Evolutionary conservation across 2,888 invertebrate genomes (phyloP), one percentile per base, ranked within the genome.

Genomic region (Thelaira solivaga): DNA sequence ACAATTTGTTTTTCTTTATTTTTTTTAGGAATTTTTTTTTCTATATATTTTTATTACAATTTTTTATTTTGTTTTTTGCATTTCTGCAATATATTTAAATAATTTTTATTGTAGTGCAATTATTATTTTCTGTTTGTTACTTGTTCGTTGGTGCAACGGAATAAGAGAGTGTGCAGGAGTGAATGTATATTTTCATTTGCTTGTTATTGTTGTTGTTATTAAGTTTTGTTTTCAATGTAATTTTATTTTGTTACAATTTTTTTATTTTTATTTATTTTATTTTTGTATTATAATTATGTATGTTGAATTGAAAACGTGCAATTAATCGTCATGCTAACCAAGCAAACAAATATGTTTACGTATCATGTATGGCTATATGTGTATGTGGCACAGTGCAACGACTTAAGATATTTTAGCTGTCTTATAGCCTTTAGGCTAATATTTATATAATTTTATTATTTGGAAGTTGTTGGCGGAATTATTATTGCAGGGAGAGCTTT

Each of bases 241-340:
- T 78, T 59, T 55, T 43, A 51, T 59, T 57, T 64, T 41, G 31
- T 68, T 68, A 20, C 62, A 68, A 43, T 61, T 74, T 20, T 61
- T 39, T 39, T 39, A 34, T 34, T n/a, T 34, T 34, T 34, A 10
- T 10, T 1, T 53, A 49, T 75, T 24, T 57, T 64, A 4, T 71
- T 64, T 64, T 75, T 64, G 62, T 71, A 76, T 72, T 77, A 62
- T 72, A 72, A 72, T 61, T 67, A 72, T 76, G 68, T 71, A 65
- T 45, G 65, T 64, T 34, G 59, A 64, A 65, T 74, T 69, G 74
- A 65, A 74, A 78, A 74, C 78, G 51, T 78, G 69, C 78, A 78
- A 78, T 78, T 78, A 78, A 78, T 74, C 64, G 74, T 59, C 78
- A 62, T 73, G 74, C 74, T 64, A 76, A 76, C 64, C 43, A 24